A percentile compares a stretch with the other conserved stretches of the same genome.
Conservation (phyloP, 1,140 invertebrate genomes). For the Cydia fagiglandana region DNA sequence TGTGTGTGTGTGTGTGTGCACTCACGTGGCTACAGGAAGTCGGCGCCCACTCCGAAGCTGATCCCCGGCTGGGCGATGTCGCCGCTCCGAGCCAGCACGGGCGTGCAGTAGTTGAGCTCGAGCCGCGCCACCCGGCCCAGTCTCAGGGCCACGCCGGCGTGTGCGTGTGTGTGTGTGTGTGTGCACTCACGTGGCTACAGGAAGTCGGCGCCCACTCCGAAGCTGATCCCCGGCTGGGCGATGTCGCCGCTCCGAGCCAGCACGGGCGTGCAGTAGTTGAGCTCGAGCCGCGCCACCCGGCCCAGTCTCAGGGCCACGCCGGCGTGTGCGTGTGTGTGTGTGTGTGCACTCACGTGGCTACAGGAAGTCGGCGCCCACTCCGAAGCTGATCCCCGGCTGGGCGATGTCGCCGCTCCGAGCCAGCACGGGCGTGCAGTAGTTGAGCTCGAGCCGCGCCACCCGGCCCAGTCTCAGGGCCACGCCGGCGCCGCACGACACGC, state of each 20-base stretch:
- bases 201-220: slow-evolving; percentile 78
- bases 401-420: slow-evolving; percentile 79
- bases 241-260: slow-evolving; percentile 79
- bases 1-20: background rate
- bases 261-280: slow-evolving; percentile 34
- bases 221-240: slow-evolving; percentile 82
- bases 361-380: slow-evolving; percentile 73
- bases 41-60: slow-evolving; percentile 86
- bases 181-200: slow-evolving; percentile 51
- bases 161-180: slow-evolving; percentile 87
- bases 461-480: slow-evolving; percentile 88
- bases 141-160: slow-evolving; percentile 87
- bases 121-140: slow-evolving; percentile 88
- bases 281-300: too few species aligned
- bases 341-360: too few species aligned
- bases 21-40: slow-evolving; percentile 80
- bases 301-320: slow-evolving; percentile 54
- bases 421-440: slow-evolving; percentile 83
- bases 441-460: slow-evolving; percentile 90
- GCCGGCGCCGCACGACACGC: slow-evolving; percentile 86
- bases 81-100: slow-evolving; percentile 79
- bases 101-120: slow-evolving; percentile 89
- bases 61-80: slow-evolving; percentile 81
- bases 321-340: too few species aligned
- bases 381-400: slow-evolving; percentile 83